Evolutionary conservation across 1,140 invertebrate species (phyloP).

Genomic region (Liolophura sinensis): DNA sequence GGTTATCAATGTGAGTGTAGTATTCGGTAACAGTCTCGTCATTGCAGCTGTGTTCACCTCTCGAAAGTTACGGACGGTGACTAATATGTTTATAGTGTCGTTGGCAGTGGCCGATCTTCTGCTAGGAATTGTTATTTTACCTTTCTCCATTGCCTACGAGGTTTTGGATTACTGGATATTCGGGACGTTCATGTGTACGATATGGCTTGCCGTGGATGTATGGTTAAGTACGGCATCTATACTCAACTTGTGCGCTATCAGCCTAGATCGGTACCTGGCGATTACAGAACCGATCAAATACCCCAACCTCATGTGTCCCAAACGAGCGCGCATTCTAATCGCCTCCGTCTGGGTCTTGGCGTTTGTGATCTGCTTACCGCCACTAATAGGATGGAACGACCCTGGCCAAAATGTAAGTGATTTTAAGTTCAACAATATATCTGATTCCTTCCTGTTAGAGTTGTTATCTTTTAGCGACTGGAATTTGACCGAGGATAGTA

Average conservation of each 20-base stretch:
- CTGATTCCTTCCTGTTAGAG: too few relatives aligned
- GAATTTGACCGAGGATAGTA: too few relatives aligned
- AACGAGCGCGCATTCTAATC: conserved; percentile 86
- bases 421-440: too few relatives aligned
- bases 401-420: conserved; percentile 2
- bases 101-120: conserved; percentile 68
- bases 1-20: conserved; percentile 25
- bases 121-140: conserved; percentile 56
- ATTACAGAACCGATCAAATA: conserved; percentile 57
- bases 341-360: conserved; percentile 91
- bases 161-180: conserved; percentile 53
- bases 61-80: conserved; percentile 85
- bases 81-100: conserved; percentile 93
- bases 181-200: conserved; percentile 50
- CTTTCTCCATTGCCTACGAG: conserved; percentile 53
- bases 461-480: too few relatives aligned
- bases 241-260: conserved; percentile 59
- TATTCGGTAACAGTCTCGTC: conserved; percentile 81
- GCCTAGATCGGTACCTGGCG: conserved; percentile 59
- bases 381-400: conserved; percentile 90
- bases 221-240: conserved; percentile 60
- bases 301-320: conserved; percentile 35
- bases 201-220: conserved; percentile 61
- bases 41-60: conserved; percentile 84
- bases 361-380: conserved; percentile 96